Evolutionary conservation across 2,888 invertebrate species (phyloP).

Genomic region (Drosophila falleni): DNA sequence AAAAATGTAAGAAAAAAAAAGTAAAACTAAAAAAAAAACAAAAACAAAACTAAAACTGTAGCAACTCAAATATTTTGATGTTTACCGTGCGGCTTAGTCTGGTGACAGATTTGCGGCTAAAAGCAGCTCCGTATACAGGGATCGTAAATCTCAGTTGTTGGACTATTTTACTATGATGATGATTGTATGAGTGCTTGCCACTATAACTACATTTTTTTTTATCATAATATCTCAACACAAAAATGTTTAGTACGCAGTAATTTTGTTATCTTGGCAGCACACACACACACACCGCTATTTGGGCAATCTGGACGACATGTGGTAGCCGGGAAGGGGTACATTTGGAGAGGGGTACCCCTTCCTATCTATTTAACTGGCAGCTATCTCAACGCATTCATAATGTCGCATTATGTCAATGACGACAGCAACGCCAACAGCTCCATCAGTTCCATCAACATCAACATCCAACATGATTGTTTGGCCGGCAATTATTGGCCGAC

Average conservation of each 20-base stretch:
- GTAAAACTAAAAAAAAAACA: constrained; percentile 31
- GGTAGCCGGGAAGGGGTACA: neutral
- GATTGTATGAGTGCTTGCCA: constrained; percentile 33
- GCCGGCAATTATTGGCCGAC: constrained; percentile 53
- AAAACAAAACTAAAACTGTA: constrained; percentile 46
- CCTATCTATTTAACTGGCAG: constrained; percentile 37
- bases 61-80: constrained; percentile 76
- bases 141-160: constrained; percentile 71
- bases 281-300: constrained; percentile 59
- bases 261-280: constrained; percentile 73
- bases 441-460: constrained; percentile 40
- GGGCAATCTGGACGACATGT: constrained; percentile 40
- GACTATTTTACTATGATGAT: constrained; percentile 61
- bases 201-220: constrained; percentile 60
- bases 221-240: constrained; percentile 62
- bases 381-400: constrained; percentile 47
- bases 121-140: constrained; percentile 10
- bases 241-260: constrained; percentile 75
- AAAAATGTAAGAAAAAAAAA: constrained; percentile 8
- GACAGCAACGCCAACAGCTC: constrained; percentile 59
- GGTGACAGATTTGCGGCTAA: constrained; percentile 81
- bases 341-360: constrained; percentile 12
- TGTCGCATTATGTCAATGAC: constrained; percentile 79
- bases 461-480: constrained; percentile 71
- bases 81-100: constrained; percentile 70